Percentiles rank a stretch among this genome's conserved stretches.
Conservation (phyloP, 2,888 invertebrate genomes). For the Callyntrura sp. region DNA sequence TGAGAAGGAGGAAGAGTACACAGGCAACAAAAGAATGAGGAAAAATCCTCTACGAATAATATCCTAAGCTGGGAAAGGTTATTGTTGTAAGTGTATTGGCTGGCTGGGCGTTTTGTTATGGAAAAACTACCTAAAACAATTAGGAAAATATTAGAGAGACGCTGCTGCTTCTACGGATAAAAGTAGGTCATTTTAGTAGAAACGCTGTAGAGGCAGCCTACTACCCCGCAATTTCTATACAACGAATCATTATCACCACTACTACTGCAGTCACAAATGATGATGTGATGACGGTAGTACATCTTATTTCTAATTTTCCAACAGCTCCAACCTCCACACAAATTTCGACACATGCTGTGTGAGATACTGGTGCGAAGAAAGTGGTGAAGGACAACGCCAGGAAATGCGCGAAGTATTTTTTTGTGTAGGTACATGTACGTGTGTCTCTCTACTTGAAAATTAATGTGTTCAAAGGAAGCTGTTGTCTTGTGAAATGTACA, state of each 20-base stretch:
- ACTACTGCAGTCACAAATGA: neutral
- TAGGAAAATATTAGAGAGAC: slow-evolving; percentile 68
- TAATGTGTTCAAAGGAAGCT: slow-evolving; percentile 16
- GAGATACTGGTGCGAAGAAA: neutral
- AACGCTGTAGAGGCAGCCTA: slow-evolving; percentile 10
- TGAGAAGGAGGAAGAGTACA: neutral
- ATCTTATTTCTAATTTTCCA: neutral
- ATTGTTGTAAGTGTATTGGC: neutral
- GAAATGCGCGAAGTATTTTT: neutral
- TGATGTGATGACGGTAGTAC: slow-evolving; percentile 26
- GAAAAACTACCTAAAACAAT: slow-evolving; percentile 53
- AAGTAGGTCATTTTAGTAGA: slow-evolving; percentile 64
- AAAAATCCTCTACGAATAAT: slow-evolving; percentile 7
- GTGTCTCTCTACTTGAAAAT: neutral
- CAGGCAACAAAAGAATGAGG: neutral
- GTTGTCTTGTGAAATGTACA: neutral
- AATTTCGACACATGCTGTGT: neutral
- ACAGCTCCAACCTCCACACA: neutral
- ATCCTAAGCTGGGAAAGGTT: neutral
- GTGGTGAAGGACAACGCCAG: neutral
- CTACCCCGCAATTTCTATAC: slow-evolving; percentile 1
- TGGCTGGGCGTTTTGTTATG: neutral
- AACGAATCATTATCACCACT: slow-evolving; percentile 1
- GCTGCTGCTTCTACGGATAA: slow-evolving; percentile 1
- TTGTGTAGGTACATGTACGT: neutral